Evolutionary conservation across 2,888 invertebrate species (phyloP).

Genomic region (Platerodrilus igneus): DNA sequence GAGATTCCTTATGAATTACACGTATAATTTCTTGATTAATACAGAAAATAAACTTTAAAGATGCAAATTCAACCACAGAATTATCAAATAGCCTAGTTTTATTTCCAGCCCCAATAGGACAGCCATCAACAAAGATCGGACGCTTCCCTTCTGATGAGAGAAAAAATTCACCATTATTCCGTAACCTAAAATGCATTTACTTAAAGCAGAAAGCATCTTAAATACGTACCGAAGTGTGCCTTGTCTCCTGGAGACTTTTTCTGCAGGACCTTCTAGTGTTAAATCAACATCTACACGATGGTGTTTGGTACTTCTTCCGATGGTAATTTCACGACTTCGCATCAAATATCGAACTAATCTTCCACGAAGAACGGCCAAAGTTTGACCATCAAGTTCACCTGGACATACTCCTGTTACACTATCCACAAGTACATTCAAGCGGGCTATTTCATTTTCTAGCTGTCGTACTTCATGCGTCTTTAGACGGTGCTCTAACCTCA

Average conservation of each 20-base stretch:
- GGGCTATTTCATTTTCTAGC: conserved; percentile 78
- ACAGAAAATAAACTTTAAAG: conserved; percentile 86
- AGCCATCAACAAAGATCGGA: conserved; percentile 90
- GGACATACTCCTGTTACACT: conserved; percentile 79
- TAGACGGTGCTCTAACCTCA: conserved; percentile 51
- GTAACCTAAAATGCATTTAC: conserved; percentile 52
- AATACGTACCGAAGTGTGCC: conserved; percentile 67
- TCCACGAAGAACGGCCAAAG: conserved; percentile 86
- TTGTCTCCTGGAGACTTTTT: conserved; percentile 89
- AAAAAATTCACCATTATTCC: conserved; percentile 92
- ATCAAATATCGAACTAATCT: conserved; percentile 90
- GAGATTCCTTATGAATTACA: conserved; percentile 83
- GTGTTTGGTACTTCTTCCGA: conserved; percentile 86
- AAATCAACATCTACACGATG: conserved; percentile 90
- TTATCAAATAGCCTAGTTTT: conserved; percentile 90
- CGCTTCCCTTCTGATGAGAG: conserved; percentile 92
- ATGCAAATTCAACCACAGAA: conserved; percentile 91
- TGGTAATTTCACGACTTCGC: conserved; percentile 91
- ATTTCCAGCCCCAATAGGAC: conserved; percentile 81
- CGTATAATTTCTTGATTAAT: conserved; percentile 89
- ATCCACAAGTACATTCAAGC: conserved; percentile 92
- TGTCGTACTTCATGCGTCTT: conserved; percentile 68
- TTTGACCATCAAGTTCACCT: conserved; percentile 89
- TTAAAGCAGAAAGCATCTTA: conserved; percentile 2
- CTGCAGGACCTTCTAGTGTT: conserved; percentile 88